Evolutionary conservation across 35 echinoderm and acorn worm genomes (phyloP), one percentile per base, ranked within the genome.

Genomic region (Stichopus chloronotus): DNA sequence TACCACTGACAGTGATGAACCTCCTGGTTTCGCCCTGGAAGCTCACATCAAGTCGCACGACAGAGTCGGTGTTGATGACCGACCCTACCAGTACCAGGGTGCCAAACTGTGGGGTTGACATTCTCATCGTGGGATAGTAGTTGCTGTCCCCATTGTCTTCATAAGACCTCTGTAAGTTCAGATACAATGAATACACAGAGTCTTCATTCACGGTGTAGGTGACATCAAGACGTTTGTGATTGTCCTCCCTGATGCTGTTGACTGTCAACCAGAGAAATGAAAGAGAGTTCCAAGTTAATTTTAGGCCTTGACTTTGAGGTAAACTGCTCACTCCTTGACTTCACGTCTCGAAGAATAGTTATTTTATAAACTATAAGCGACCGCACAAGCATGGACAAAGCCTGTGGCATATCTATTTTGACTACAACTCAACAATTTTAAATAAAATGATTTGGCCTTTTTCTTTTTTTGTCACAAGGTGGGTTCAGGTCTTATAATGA

Each of bases 1-100:
- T 92, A 92, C 90, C 90, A 25, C 10, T 52, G 25, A 93, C 55
- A 21, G 83, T 84, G 8, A 87, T 54, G 60, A 87, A 93, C 63
- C 53, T 65, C 21, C 71, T 11, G 59, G 52, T 86, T 2, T 72
- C 72, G 25, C 61, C 53, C 23, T 55, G 69, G 5, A 86, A 24
- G 55, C 84, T 93, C 8, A 86, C 59, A 69, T 93, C 92, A 1
- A 93, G 21, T 17, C 83, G 69, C 6, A 80, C 81, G 5, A 54
- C 10, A 3, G 57, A 16, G 11, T 16, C 23, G 13, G 53, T 56
- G 59, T 69, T 59, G 20, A 85, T 21, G 55, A 85, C 55, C 19
- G 82, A 85, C 17, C 82, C 82, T 56, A 59, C 13, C 22, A 85
- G n/a, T 58, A 59, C 10, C 17, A 85, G 82, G 14, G n/a, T 25